These are phyloP conservation scores for Drosophila anomalipes DNA, from an alignment of 2,888 invertebrate species.

Conservation along the genomic window DNA sequence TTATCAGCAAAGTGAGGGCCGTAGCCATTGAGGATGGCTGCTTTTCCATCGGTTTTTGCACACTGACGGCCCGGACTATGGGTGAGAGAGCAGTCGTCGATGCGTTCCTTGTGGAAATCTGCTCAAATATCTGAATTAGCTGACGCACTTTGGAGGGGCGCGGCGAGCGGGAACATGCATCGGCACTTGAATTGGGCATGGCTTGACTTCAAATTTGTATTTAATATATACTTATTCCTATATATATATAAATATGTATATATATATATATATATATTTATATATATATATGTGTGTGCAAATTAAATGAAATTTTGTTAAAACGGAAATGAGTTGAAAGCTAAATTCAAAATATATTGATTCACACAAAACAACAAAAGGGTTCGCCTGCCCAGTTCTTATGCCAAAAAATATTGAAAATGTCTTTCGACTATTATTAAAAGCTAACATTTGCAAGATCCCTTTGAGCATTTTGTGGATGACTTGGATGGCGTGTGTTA, in stretches of 20 bases:
- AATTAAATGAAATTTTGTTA: not conserved
- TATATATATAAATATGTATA: not conserved
- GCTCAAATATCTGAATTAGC: constrained; percentile 38
- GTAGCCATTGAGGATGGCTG: not conserved
- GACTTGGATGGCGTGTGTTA: no score
- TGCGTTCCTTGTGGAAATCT: not conserved
- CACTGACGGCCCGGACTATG: not conserved
- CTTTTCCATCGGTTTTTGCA: not conserved
- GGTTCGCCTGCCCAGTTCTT: not conserved
- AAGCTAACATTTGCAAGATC: not conserved
- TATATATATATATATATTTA: no score
- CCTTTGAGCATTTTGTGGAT: no score
- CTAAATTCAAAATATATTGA: not conserved
- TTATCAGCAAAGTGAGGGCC: constrained; percentile 29
- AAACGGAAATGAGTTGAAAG: not conserved
- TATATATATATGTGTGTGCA: no score
- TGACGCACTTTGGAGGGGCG: constrained; percentile 20
- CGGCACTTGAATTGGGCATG: constrained; percentile 13
- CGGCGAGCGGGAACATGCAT: not conserved
- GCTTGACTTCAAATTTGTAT: not conserved
- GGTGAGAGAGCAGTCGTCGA: no score
- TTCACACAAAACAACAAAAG: not conserved
- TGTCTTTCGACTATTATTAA: not conserved
- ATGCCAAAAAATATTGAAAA: not conserved
- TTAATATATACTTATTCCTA: not conserved